phyloP scores from a whole-genome alignment of 2,888 invertebrate species.

The Hetaerina titia region DNA sequence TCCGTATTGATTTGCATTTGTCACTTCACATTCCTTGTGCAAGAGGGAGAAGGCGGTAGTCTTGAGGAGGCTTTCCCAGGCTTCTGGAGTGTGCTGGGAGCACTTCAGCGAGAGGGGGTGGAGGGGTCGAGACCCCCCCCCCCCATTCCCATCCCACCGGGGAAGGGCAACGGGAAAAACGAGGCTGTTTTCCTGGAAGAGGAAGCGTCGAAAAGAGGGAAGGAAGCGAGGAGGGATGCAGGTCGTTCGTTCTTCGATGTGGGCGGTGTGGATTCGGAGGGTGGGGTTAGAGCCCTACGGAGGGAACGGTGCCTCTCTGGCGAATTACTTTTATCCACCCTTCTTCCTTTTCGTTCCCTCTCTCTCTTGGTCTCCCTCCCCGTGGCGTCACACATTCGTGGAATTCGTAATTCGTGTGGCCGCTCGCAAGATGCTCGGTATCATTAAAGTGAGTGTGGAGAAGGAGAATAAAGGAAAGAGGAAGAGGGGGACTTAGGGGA shows the following conservation, averaged over 20 bases:
- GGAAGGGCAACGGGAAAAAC: neutral
- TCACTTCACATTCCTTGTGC: no score
- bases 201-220: neutral
- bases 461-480: neutral
- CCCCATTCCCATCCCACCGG: no score
- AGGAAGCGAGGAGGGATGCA: neutral
- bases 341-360: no score
- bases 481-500: neutral
- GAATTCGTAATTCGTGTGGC: slow-evolving; percentile 17
- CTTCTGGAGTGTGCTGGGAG: neutral
- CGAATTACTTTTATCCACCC: neutral
- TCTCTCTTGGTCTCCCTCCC: neutral
- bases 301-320: neutral
- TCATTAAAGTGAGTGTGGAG: neutral
- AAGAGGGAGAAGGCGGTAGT: no score
- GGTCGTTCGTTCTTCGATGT: neutral
- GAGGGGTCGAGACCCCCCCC: neutral
- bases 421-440: slow-evolving; percentile 9
- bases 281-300: neutral
- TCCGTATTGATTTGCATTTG: no score
- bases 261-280: neutral
- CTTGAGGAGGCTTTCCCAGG: neutral
- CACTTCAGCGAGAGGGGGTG: neutral
- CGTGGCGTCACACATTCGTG: slow-evolving; percentile 25
- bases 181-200: neutral